These are phyloP conservation scores for Siphamia tubifer DNA, from an alignment of 2,113 vertebrate species.

Conservation along the genomic window DNA sequence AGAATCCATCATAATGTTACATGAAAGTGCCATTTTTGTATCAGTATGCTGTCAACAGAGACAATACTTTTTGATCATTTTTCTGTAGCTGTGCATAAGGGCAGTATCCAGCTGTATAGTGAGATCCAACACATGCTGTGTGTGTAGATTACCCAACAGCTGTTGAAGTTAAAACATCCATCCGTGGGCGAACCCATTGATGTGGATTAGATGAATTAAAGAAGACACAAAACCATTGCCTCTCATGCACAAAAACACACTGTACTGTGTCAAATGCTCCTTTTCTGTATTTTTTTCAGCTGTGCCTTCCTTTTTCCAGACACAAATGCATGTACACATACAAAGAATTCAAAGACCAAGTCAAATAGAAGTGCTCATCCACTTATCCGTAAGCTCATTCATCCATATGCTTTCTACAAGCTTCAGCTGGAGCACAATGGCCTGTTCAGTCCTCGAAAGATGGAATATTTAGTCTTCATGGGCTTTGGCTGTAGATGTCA, in stretches of 20 bases:
- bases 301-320: neutral
- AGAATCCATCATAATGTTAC: no score
- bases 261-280: neutral
- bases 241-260: neutral
- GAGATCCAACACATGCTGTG: neutral
- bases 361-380: conserved; percentile 18
- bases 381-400: conserved; percentile 24
- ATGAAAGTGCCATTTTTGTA: neutral
- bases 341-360: conserved; percentile 1
- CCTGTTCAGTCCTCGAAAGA: neutral
- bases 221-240: neutral
- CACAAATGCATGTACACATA: neutral
- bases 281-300: neutral
- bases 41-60: neutral
- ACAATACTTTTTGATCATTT: neutral
- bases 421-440: neutral
- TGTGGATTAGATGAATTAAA: conserved; percentile 27
- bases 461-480: neutral
- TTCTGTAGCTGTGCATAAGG: neutral
- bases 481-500: neutral
- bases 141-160: conserved; percentile 40
- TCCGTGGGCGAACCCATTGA: conserved; percentile 14
- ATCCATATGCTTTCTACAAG: conserved; percentile 22
- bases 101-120: neutral
- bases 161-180: conserved; percentile 24